Evolutionary conservation across 2,888 invertebrate genomes (phyloP).

Genomic region (Andrena bicolor): DNA sequence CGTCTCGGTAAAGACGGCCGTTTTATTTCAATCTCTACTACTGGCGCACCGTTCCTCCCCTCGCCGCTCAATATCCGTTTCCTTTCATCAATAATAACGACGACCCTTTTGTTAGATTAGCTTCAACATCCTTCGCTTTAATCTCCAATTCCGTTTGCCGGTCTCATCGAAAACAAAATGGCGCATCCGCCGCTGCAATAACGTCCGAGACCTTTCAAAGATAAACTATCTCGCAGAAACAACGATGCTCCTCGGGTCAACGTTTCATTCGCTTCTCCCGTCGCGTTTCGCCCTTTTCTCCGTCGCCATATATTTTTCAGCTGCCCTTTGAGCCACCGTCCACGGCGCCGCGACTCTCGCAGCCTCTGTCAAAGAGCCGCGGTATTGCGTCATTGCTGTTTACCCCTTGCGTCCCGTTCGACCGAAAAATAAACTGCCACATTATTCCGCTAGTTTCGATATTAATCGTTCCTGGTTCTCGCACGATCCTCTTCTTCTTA

Average conservation of each 20-base stretch:
- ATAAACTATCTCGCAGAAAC: constrained; percentile 19
- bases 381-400: constrained; percentile 46
- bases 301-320: constrained; percentile 33
- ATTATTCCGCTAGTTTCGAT: constrained; percentile 26
- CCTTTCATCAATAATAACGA: constrained; percentile 15
- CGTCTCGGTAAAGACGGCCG: constrained; percentile 24
- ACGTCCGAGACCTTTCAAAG: constrained; percentile 1
- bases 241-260: constrained; percentile 13
- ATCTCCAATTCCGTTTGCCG: constrained; percentile 25
- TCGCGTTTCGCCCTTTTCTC: constrained; percentile 8
- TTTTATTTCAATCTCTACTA: constrained; percentile 37
- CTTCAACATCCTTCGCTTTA: neutral
- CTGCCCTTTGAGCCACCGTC: constrained; percentile 5
- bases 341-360: neutral
- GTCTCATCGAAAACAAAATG: constrained; percentile 32
- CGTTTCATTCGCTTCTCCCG: constrained; percentile 20
- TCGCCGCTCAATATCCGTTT: constrained; percentile 1
- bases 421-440: constrained; percentile 32
- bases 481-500: neutral
- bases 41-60: neutral
- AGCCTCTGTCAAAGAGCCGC: constrained; percentile 19
- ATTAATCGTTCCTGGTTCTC: constrained; percentile 18
- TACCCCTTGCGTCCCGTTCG: constrained; percentile 17
- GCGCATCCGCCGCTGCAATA: constrained; percentile 1
- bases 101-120: neutral